Conservation (phyloP, 2,888 invertebrate genomes). For the Epinotia demarniana region DNA sequence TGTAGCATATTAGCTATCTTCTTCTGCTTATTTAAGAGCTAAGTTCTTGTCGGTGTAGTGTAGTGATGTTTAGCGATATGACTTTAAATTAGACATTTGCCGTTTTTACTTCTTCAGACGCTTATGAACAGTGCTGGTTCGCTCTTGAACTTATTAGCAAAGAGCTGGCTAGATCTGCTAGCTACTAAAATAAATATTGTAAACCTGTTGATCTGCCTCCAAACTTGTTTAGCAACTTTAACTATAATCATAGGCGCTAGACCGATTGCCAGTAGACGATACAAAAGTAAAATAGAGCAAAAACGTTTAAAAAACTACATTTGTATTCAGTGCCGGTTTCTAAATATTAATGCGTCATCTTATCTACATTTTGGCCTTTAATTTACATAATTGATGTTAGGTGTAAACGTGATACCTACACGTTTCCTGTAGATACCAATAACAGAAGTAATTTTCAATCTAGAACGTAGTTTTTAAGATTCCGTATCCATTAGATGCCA, state of each 20-base stretch:
- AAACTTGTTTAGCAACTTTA: slow-evolving; percentile 28
- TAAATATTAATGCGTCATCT: background rate
- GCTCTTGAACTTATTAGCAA: background rate
- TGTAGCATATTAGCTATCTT: too few relatives aligned
- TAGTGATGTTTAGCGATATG: too few relatives aligned
- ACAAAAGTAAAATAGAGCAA: background rate
- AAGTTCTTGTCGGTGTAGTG: too few relatives aligned
- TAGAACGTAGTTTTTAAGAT: too few relatives aligned
- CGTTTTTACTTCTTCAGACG: background rate
- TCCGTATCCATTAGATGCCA: too few relatives aligned
- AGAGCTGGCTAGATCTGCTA: background rate
- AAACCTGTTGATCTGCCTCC: slow-evolving; percentile 39
- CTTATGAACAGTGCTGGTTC: background rate
- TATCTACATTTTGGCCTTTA: background rate
- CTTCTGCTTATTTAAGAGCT: too few relatives aligned
- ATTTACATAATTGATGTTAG: background rate
- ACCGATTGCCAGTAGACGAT: background rate
- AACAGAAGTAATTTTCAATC: too few relatives aligned
- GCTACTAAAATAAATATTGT: background rate
- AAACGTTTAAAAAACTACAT: background rate
- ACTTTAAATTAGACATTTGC: background rate
- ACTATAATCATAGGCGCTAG: slow-evolving; percentile 3
- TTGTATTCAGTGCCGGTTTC: background rate
- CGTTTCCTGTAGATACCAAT: too few relatives aligned
- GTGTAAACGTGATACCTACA: too few relatives aligned